Evolutionary conservation across 2,113 vertebrate species (phyloP), one percentile per base, ranked within the genome.

Genomic region (Mormyrus lacerda): DNA sequence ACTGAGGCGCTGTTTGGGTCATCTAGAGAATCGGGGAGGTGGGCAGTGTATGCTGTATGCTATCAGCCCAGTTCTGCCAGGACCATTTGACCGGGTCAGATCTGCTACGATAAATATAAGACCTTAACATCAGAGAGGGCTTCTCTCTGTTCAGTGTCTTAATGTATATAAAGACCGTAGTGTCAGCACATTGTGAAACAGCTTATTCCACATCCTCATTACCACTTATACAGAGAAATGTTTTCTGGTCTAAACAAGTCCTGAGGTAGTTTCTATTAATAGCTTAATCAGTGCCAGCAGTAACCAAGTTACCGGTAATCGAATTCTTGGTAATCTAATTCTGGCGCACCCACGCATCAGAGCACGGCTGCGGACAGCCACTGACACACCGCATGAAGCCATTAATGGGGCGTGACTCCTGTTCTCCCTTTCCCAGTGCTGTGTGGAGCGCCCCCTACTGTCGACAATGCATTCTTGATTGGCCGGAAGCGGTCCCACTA

Each of bases 401-500:
- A 1, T 31, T 69, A 31, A 69, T 11, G 61, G n/a, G 61, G 11
- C n/a, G 1, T 19, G 73, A 11, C 44, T 44, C 44, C 17, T 84
- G 24, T 44, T 39, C 1, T 90, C 11, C 87, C 31, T 69, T 10
- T 90, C 17, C 88, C 92, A 99, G 98, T 99, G 93, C 96, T 99
- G 0, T 99, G 98, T 0, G 97, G 96, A 2, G 92, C 96, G 2
- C 98, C 98, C 3, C 98, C 98, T 1, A 89, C 94, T 0, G 97
- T 99, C 93, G 95, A 96, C 0, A 97, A 99, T 0, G 97, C 97
- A 50, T 96, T 96, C 58, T 88, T 95, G 17, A 94, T 99, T 53
- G 97, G 98, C 0, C 95, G 96, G 83, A 97, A 93, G 93, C 97
- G 95, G 82, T 95, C 97, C 35, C 97, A 96, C 91, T 98, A 98